phyloP scores from a whole-genome alignment of 2,113 vertebrate genomes.

The Axis porcinus region DNA sequence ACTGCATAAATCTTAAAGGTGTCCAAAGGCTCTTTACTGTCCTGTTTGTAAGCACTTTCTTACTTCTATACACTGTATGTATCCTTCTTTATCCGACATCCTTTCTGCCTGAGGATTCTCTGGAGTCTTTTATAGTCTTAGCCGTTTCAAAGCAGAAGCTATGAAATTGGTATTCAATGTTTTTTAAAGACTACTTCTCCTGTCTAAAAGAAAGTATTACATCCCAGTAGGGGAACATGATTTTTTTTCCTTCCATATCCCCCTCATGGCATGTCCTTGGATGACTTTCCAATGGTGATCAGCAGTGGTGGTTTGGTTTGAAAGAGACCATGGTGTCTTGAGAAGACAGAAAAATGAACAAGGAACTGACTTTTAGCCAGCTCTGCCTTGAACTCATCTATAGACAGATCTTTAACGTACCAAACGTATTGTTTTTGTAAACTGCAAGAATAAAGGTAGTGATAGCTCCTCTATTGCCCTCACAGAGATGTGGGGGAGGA shows the following conservation, averaged over 20 bases:
- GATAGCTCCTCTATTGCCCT: background rate
- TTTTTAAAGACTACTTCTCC: constrained; percentile 29
- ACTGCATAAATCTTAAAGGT: constrained; percentile 67
- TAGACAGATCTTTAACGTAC: background rate
- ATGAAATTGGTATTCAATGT: constrained; percentile 47
- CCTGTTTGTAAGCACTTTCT: constrained; percentile 78
- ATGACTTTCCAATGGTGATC: constrained; percentile 44
- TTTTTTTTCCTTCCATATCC: background rate
- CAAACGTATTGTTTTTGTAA: background rate
- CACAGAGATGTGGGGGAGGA: background rate
- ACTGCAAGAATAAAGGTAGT: background rate
- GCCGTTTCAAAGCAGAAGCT: constrained; percentile 75
- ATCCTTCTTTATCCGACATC: constrained; percentile 54
- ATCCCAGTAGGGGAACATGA: constrained; percentile 19
- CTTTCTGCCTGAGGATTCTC: constrained; percentile 72
- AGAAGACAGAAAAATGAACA: background rate
- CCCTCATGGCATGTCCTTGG: constrained; percentile 37
- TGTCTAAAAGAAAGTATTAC: constrained; percentile 50
- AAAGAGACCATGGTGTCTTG: background rate
- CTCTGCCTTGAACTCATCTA: background rate
- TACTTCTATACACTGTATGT: constrained; percentile 60
- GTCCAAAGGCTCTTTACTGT: constrained; percentile 74
- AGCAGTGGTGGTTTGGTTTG: background rate
- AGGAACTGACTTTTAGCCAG: background rate
- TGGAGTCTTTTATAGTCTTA: constrained; percentile 76